Base-by-base conservation (phyloP, 2,888 invertebrate species). In the Platycheirus rosarum region DNA sequence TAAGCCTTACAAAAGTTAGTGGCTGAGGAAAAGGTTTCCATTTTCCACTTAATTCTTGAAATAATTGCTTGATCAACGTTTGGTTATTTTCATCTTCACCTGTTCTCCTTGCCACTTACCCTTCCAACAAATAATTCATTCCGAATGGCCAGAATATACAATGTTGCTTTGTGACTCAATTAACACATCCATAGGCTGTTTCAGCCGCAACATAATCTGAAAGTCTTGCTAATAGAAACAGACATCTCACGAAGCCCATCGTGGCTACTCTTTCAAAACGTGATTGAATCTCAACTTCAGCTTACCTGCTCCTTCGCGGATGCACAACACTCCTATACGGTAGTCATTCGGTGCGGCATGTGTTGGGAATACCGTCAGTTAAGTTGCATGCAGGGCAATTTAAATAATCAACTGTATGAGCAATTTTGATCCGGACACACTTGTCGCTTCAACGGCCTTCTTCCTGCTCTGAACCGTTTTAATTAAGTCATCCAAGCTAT, bases 401-500 rank as follows among this genome's bases (percentile, higher is more conserved):
- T 51, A 73, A 16, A 42, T 44, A 77, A 71, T 60, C 71, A 66
- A 71, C 65, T 37, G 71, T 51, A 66, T 62, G 66, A 71, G 70
- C 66, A 70, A 71, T 71, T 76, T 53, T 65, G 70, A 71, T 71
- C 76, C 66, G 40, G 70, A 76, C 65, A 69, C 76, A 80, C 80
- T 63, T 80, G 79, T 75, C 51, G 75, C 29, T 78, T 11, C 60
- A 35, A 20, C 48, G 32, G 42, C 46, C 42, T 44, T 44, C 49
- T 49, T 40, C 42, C 20, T 44, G 32, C 40, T 13, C 40, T 11
- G 70, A 62, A 76, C 76, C 18, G 65, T 71, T 80, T 76, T 70
- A 80, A 80, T 80, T 80, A 76, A 80, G 80, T 80, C 76, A 80
- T 80, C 76, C 70, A 60, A 48, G 60, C 66, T 76, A 66, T 75